Evolutionary conservation across 2,797 vertebrate genomes (phyloP).

Genomic region (Gouania willdenowi): DNA sequence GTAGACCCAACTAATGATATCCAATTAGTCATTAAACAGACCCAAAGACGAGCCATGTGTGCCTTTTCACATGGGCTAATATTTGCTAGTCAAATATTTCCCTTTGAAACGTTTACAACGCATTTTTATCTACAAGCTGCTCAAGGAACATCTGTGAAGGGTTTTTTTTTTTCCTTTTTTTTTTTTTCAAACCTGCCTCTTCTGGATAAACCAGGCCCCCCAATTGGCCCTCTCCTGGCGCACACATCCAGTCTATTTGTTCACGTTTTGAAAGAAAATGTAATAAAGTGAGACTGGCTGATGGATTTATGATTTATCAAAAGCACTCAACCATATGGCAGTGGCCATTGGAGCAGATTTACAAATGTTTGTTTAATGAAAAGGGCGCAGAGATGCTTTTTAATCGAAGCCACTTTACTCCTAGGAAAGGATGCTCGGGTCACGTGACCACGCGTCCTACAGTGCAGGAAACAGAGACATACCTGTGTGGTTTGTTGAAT

Average conservation of each 20-base stretch:
- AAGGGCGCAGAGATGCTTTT: constrained; percentile 63
- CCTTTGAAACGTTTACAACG: constrained; percentile 86
- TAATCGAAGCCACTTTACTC: constrained; percentile 58
- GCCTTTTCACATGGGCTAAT: constrained; percentile 85
- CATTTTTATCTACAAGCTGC: constrained; percentile 79
- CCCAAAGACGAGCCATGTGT: constrained; percentile 78
- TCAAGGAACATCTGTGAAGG: constrained; percentile 85
- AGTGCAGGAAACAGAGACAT: constrained; percentile 73
- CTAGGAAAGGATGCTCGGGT: constrained; percentile 66
- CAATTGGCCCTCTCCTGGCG: constrained; percentile 71
- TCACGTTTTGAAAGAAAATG: constrained; percentile 81
- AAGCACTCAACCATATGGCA: constrained; percentile 91
- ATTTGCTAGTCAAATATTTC: constrained; percentile 99
- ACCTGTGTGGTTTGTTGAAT: too few species aligned
- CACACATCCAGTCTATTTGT: constrained; percentile 81
- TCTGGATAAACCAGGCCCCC: constrained; percentile 72
- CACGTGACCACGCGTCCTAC: constrained; percentile 68
- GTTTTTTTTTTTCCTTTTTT: too few species aligned
- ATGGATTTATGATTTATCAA: constrained; percentile 88
- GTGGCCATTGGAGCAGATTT: constrained; percentile 75
- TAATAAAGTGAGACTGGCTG: constrained; percentile 77
- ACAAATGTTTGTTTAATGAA: constrained; percentile 83
- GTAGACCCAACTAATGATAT: constrained; percentile 88
- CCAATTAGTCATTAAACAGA: constrained; percentile 90
- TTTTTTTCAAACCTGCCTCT: constrained; percentile 70